A percentile compares a stretch with the other conserved stretches of the same genome.
phyloP scores from a whole-genome alignment of 2,113 vertebrate species.

The Clarias batrachus region DNA sequence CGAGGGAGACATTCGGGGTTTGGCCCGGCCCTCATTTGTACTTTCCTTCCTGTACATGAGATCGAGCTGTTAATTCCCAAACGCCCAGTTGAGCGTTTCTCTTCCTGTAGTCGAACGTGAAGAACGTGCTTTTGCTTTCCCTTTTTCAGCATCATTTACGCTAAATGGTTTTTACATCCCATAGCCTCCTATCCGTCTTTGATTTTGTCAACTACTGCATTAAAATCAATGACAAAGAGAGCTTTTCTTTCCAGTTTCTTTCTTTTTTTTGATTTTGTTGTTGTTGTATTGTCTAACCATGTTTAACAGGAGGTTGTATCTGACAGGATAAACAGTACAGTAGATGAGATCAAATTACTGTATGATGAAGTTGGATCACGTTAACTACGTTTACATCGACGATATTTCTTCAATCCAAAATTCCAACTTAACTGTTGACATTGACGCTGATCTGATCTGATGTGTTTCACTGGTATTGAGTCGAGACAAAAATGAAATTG shows the following conservation, averaged over 20 bases:
- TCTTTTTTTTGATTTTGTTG: not conserved
- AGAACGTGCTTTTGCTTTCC: not conserved
- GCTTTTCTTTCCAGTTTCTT: not conserved
- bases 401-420: too few species aligned
- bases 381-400: too few species aligned
- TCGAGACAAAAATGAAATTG: too few species aligned
- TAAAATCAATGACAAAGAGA: not conserved
- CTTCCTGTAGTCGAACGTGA: not conserved
- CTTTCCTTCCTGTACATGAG: not conserved
- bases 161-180: not conserved
- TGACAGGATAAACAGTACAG: not conserved
- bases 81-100: not conserved
- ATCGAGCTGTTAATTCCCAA: not conserved
- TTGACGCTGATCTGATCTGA: too few species aligned
- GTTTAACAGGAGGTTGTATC: not conserved
- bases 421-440: too few species aligned
- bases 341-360: not conserved
- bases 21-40: slow-evolving; percentile 1
- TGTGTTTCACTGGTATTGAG: too few species aligned
- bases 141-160: not conserved
- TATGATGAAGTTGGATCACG: too few species aligned
- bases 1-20: not conserved
- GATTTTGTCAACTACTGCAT: not conserved
- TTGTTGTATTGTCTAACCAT: too few species aligned
- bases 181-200: not conserved